Percentiles rank a stretch among this genome's conserved stretches.
Evolutionary conservation across 2,113 vertebrate genomes (phyloP).

Genomic region (Podocnemis expansa): DNA sequence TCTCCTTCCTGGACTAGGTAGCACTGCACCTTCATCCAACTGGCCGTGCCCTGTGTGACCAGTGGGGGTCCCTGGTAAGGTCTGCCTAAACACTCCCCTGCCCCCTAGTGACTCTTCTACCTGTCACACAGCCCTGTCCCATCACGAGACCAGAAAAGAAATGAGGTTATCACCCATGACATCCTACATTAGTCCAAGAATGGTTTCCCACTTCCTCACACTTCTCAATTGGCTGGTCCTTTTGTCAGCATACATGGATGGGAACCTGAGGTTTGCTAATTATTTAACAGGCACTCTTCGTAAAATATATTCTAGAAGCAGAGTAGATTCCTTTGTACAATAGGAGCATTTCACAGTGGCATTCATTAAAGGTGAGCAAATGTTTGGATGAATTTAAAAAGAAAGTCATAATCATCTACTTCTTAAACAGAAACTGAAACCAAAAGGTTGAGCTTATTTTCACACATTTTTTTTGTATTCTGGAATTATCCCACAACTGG

Average conservation of each 20-base stretch:
- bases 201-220: too few relatives aligned
- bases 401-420: neutral
- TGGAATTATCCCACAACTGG: conserved; percentile 1
- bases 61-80: too few relatives aligned
- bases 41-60: too few relatives aligned
- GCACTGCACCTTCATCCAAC: too few relatives aligned
- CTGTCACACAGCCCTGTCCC: too few relatives aligned
- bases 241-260: neutral
- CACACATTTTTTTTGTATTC: neutral
- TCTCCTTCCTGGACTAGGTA: too few relatives aligned
- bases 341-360: neutral
- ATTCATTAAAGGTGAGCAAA: neutral
- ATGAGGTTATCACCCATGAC: too few relatives aligned
- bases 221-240: conserved; percentile 14
- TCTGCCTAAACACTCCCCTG: too few relatives aligned
- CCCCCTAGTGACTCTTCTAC: too few relatives aligned
- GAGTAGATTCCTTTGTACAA: neutral
- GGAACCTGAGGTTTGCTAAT: conserved; percentile 30
- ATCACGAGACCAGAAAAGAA: too few relatives aligned
- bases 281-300: conserved; percentile 34
- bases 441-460: neutral
- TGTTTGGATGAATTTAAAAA: conserved; percentile 2
- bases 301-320: conserved; percentile 1
- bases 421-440: conserved; percentile 34
- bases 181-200: too few relatives aligned